Evolutionary conservation across 2,113 vertebrate genomes (phyloP).

Genomic region (Callorhinus ursinus): DNA sequence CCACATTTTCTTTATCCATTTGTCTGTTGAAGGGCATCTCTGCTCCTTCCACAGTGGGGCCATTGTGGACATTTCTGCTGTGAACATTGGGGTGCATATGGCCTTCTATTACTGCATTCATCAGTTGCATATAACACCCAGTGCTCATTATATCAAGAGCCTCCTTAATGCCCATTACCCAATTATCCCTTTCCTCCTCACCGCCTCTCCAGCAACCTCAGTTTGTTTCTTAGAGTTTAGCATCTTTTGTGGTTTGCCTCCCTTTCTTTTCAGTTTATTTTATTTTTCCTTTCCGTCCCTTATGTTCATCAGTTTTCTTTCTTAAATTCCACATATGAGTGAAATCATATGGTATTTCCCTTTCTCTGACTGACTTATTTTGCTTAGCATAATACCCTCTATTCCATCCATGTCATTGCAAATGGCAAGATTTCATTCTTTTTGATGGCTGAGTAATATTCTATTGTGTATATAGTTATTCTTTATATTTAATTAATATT

Average conservation of each 20-base stretch:
- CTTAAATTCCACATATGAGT: not conserved
- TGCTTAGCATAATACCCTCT: not conserved
- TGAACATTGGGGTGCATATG: no score
- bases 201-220: not conserved
- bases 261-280: not conserved
- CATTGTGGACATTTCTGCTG: no score
- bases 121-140: not conserved
- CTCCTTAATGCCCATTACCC: not conserved
- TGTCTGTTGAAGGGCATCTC: no score
- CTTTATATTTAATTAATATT: no score
- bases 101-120: not conserved
- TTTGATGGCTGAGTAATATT: not conserved
- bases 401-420: not conserved
- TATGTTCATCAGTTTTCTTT: not conserved
- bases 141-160: not conserved
- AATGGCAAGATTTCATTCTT: not conserved
- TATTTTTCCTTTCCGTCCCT: not conserved
- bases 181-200: not conserved
- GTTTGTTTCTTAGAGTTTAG: not conserved
- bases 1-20: no score
- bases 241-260: not conserved
- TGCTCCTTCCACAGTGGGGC: no score
- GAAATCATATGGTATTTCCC: not conserved
- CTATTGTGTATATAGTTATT: not conserved
- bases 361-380: not conserved